Base-by-base conservation (phyloP, 2,888 invertebrate species). In the Brachypalpus laphriformis region DNA sequence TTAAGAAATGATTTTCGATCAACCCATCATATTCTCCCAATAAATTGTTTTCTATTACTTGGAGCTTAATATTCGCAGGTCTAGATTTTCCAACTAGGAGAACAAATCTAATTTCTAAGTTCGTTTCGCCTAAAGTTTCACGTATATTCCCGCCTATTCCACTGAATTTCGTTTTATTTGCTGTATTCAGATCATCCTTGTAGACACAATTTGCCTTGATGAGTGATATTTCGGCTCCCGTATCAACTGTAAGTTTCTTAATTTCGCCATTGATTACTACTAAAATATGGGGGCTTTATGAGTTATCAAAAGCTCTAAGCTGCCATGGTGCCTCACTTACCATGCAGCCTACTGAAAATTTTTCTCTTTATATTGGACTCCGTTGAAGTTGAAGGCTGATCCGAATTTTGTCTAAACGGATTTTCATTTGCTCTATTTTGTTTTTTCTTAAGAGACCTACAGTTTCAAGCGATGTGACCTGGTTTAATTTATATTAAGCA, bases 171-270 rank as follows among this genome's bases (percentile, higher is more conserved):
- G 42, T 45, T 18, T 45, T 63, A 11, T 16, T 49, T 31, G 22
- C 47, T 47, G 20, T 1, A 25, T 59, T 31, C 14, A 71, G 49
- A 16, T 71, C 71, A 22, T 59, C 59, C 28, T 37, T 8, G 31
- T 71, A 71, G 18, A 68, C 68, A 31, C 68, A 42, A 42, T 54
- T 54, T n/a, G 54, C 54, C 20, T 54, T 68, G 16, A 68, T 25
- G 7, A 66, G 51, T 9, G 66, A 66, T 22, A 70, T 40, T 14
- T 70, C 47, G 7, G 47, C 47, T 25, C 70, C 56, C 11, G 70
- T 56, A n/a, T 45, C 66, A 31, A 66, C 20, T 11, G 51, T 66
- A 16, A 68, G 18, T 37, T 37, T 47, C 3, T 47, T 31, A 31
- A 66, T 22, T 40, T 47, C 66, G 1, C 11, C 57, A 28, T 57